Base-by-base conservation (phyloP, 2,888 invertebrate genomes). In the Silvanus unidentatus region DNA sequence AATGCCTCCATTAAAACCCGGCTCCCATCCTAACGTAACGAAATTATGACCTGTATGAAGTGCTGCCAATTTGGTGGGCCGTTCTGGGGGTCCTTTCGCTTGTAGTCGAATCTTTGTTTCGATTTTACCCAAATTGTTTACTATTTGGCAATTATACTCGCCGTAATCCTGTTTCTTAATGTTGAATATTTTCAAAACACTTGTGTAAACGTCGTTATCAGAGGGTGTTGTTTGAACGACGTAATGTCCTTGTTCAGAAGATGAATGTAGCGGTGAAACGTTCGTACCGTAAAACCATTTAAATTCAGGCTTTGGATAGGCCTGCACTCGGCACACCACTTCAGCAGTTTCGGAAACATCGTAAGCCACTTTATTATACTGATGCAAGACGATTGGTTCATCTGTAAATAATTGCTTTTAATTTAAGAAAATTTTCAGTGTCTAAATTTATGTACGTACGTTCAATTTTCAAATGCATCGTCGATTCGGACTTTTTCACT, bases 221-320 rank as follows among this genome's bases (percentile, higher is more conserved):
- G 90, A 86, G 28, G 81, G 82, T 12, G 82, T 85, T 1, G 88
- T 86, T 57, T 84, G 87, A 36, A 91, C 87, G 63, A 89, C 86
- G 68, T 92, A 92, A 63, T 90, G 89, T 0, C 88, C 88, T 61
- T 89, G 88, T 61, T 89, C 88, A 2, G 87, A 86, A 1, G 87
- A 86, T 68, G 86, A 84, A 52, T 85, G 82, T 34, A 90, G 69
- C 0, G 88, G 83, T 0, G 86, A 81, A 0, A 79, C 75, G 67
- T 87, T 86, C 4, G 82, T 81, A 28, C 85, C 86, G 62, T 82
- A 90, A 62, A 82, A 88, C 94, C 94, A 95, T 62, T 92, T 90
- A 71, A 94, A 92, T 65, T 90, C 90, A 0, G 94, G 93, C 61
- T 89, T 87, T 0, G 94, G 94, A 70, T 90, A 94, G 0, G 94